Evolutionary conservation across 1,140 invertebrate species (phyloP).

Genomic region (Ceratosolen solmsi): DNA sequence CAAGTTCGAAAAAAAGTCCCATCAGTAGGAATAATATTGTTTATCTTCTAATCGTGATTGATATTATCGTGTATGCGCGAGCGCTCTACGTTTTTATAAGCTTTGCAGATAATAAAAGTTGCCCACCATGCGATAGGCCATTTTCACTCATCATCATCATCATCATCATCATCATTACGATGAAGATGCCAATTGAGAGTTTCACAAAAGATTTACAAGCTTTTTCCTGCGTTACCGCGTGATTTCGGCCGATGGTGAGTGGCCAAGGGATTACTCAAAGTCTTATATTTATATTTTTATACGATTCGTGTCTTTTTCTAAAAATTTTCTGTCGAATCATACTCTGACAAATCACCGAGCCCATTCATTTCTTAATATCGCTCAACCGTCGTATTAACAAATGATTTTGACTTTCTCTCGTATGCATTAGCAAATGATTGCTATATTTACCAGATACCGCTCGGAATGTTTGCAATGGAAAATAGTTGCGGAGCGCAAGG

Average conservation of each 20-base stretch:
- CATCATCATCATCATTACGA: too few species aligned
- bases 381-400: too few species aligned
- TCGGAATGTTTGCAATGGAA: not conserved
- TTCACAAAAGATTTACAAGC: not conserved
- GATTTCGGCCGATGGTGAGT: not conserved
- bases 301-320: not conserved
- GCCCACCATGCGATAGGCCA: not conserved
- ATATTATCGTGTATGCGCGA: not conserved
- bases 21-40: not conserved
- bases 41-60: conserved; percentile 6
- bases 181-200: not conserved
- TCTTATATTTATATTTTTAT: not conserved
- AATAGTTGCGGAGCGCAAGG: not conserved
- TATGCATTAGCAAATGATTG: not conserved
- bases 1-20: not conserved
- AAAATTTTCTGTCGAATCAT: not conserved
- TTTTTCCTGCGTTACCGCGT: not conserved
- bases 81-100: not conserved
- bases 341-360: not conserved
- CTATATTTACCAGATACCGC: not conserved
- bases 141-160: conserved; percentile 2
- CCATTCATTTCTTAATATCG: too few species aligned
- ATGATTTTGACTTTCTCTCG: too few species aligned
- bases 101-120: not conserved
- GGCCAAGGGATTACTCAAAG: not conserved